Percentiles rank a stretch among this genome's conserved stretches.
phyloP scores from a whole-genome alignment of 2,797 vertebrate species.

The Amazonetta brasiliensis region DNA sequence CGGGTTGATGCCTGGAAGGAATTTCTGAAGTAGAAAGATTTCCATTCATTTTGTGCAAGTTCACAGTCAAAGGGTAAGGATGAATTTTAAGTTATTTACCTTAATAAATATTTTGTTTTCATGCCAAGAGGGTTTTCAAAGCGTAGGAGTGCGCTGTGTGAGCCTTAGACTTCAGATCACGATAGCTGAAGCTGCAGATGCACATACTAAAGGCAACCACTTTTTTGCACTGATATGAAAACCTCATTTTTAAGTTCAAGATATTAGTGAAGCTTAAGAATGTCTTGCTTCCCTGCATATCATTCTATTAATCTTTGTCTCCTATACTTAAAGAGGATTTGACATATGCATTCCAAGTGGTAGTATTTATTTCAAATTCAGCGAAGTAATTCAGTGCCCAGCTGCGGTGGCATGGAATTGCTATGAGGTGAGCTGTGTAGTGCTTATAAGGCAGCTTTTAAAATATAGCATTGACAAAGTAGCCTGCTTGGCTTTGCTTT shows the following conservation, averaged over 20 bases:
- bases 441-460: not conserved
- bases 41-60: not conserved
- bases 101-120: not conserved
- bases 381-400: not conserved
- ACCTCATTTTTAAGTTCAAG: not conserved
- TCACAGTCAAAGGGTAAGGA: not conserved
- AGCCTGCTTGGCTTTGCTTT: not conserved
- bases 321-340: not conserved
- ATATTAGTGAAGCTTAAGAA: not conserved
- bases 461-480: not conserved
- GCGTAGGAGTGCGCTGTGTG: not conserved
- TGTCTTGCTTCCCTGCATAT: not conserved
- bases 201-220: fast-evolving
- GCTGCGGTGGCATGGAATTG: not conserved
- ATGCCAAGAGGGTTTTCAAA: not conserved
- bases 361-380: not conserved
- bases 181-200: not conserved
- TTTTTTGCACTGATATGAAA: not conserved
- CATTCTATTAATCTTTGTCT: not conserved
- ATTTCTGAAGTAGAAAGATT: not conserved
- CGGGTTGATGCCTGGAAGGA: not conserved
- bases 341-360: not conserved
- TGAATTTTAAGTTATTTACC: not conserved
- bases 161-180: not conserved
- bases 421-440: not conserved